Percentiles rank a stretch among this genome's conserved stretches.
phyloP scores from a whole-genome alignment of 2,113 vertebrate species.

The Cyphomyrus discorhynchus region DNA sequence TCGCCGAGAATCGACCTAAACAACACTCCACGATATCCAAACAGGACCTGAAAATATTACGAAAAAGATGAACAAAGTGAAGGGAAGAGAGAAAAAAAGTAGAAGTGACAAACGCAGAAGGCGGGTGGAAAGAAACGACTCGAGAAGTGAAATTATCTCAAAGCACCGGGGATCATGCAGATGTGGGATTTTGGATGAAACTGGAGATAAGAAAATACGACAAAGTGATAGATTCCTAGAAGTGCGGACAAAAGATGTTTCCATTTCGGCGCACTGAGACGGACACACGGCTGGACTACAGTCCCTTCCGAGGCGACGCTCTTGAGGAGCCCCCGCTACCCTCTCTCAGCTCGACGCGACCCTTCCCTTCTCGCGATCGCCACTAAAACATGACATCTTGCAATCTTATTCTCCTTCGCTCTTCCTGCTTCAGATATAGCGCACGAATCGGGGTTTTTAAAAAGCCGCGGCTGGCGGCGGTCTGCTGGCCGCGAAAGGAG shows the following conservation, averaged over 20 bases:
- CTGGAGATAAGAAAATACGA: conserved; percentile 36
- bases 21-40: conserved; percentile 48
- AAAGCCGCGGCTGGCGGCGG: conserved; percentile 53
- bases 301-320: conserved; percentile 61
- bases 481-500: conserved; percentile 51
- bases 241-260: conserved; percentile 36
- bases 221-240: conserved; percentile 45
- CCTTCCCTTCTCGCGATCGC: conserved; percentile 35
- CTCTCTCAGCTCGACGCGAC: conserved; percentile 40
- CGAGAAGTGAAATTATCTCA: conserved; percentile 49
- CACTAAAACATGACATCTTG: conserved; percentile 51
- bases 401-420: conserved; percentile 38
- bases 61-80: conserved; percentile 52
- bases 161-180: conserved; percentile 51
- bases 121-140: conserved; percentile 58
- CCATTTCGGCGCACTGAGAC: conserved; percentile 52
- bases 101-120: conserved; percentile 49
- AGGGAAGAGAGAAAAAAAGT: conserved; percentile 43
- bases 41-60: conserved; percentile 48
- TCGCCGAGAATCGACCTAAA: conserved; percentile 59
- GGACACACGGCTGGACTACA: conserved; percentile 65
- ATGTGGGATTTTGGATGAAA: conserved; percentile 39
- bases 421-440: conserved; percentile 41
- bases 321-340: conserved; percentile 57
- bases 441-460: conserved; percentile 40